Conservation (phyloP, 2,888 invertebrate genomes). For the Aplocera efformata region DNA sequence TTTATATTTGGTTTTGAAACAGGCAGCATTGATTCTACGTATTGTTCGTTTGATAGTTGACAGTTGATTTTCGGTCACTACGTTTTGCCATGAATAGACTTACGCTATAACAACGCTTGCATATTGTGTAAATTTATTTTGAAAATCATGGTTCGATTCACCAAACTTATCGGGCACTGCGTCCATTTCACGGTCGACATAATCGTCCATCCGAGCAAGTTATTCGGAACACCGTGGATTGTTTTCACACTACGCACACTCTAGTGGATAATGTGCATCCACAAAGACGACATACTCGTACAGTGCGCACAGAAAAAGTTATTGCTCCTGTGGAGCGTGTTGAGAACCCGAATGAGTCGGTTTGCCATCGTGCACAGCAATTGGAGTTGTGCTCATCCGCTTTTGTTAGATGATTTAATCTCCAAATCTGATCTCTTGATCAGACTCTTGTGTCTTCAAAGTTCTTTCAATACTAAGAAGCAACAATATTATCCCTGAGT, state of each 20-base stretch:
- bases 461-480: too few relatives aligned
- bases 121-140: conserved; percentile 32
- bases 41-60: neutral
- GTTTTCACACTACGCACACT: conserved; percentile 33
- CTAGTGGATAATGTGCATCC: conserved; percentile 21
- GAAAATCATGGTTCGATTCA: conserved; percentile 31
- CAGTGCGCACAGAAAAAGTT: conserved; percentile 24
- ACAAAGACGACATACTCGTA: conserved; percentile 16
- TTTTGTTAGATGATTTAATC: too few relatives aligned
- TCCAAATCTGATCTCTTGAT: too few relatives aligned
- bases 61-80: neutral
- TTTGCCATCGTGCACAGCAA: conserved; percentile 33
- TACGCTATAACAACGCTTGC: conserved; percentile 20
- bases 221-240: conserved; percentile 32
- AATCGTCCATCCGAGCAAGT: conserved; percentile 30
- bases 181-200: conserved; percentile 33
- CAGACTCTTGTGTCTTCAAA: too few relatives aligned
- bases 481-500: too few relatives aligned
- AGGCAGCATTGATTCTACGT: too few relatives aligned
- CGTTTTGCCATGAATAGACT: conserved; percentile 20
- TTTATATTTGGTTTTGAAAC: too few relatives aligned
- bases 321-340: conserved; percentile 25
- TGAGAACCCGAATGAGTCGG: conserved; percentile 30
- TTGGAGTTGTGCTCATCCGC: conserved; percentile 30
- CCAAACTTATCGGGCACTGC: conserved; percentile 31